phyloP scores from a whole-genome alignment of 2,113 vertebrate species.

The Seriola rivoliana region DNA sequence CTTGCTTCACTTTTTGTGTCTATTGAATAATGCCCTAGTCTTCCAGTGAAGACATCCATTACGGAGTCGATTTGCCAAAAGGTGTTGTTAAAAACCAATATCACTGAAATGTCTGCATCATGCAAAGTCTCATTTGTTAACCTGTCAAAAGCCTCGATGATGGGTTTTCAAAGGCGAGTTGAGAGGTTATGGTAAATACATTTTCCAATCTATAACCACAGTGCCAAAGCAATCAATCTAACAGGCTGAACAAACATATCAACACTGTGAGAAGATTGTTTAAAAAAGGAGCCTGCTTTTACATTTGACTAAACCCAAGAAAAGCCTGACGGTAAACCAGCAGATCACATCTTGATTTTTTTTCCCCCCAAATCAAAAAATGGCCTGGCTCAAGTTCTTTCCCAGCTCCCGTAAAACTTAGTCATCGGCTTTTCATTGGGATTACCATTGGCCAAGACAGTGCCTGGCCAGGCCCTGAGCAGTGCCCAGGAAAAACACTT shows the following conservation, averaged over 20 bases:
- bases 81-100: slow-evolving; percentile 41
- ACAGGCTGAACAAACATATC: slow-evolving; percentile 28
- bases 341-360: slow-evolving; percentile 38
- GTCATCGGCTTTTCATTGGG: slow-evolving; percentile 74
- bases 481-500: slow-evolving; percentile 80
- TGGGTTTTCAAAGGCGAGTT: slow-evolving; percentile 42
- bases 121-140: slow-evolving; percentile 39
- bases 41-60: slow-evolving; percentile 21
- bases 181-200: slow-evolving; percentile 32
- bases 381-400: slow-evolving; percentile 47
- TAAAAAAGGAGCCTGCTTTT: slow-evolving; percentile 12
- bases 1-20: slow-evolving; percentile 15
- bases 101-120: slow-evolving; percentile 21
- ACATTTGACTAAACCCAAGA: slow-evolving; percentile 25
- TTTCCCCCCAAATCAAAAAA: slow-evolving; percentile 44
- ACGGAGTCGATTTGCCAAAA: slow-evolving; percentile 23
- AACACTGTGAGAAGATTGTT: slow-evolving; percentile 22
- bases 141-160: slow-evolving; percentile 46
- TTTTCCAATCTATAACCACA: slow-evolving; percentile 37
- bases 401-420: slow-evolving; percentile 58
- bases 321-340: slow-evolving; percentile 35
- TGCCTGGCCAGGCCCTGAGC: slow-evolving; percentile 50
- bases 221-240: slow-evolving; percentile 27
- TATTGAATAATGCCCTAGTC: not conserved
- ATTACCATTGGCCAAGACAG: slow-evolving; percentile 59